A percentile compares a stretch with the other conserved stretches of the same genome.
These are phyloP conservation scores for Spodoptera frugiperda DNA, from an alignment of 1,140 invertebrate species.

Conservation along the genomic window DNA sequence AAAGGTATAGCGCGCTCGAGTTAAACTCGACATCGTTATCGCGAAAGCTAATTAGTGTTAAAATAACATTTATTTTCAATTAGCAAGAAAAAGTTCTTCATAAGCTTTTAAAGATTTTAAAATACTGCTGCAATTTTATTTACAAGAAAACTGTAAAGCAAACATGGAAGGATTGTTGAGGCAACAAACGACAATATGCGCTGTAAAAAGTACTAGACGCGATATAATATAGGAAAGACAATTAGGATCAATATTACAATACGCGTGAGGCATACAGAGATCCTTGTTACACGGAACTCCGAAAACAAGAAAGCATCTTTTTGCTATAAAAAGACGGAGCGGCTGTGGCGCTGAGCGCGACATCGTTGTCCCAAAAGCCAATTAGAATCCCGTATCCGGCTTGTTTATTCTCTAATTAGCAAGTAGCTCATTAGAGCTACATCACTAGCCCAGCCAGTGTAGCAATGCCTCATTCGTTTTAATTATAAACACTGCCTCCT, in stretches of 20 bases:
- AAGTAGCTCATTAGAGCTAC: conserved; percentile 83
- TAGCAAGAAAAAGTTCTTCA: conserved; percentile 8
- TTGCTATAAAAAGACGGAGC: conserved; percentile 47
- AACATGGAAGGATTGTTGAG: background rate
- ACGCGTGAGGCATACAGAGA: background rate
- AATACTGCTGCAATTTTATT: conserved; percentile 15
- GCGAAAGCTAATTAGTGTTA: conserved; percentile 34
- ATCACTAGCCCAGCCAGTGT: conserved; percentile 78
- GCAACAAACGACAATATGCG: background rate
- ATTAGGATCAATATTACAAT: conserved; percentile 25
- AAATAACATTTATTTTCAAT: conserved; percentile 31
- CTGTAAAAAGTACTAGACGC: background rate
- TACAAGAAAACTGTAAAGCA: background rate
- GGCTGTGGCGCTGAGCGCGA: conserved; percentile 51
- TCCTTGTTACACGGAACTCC: conserved; percentile 37
- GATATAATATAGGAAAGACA: background rate
- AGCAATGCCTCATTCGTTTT: conserved; percentile 82
- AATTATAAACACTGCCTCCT: conserved; percentile 80
- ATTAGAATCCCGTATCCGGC: conserved; percentile 83
- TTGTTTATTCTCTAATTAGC: conserved; percentile 85
- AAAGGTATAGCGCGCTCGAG: conserved; percentile 4
- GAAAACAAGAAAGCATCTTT: conserved; percentile 51
- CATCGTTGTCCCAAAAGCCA: conserved; percentile 82
- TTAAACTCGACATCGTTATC: conserved; percentile 39
- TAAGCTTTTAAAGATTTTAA: conserved; percentile 25